Conservation (phyloP, 2,888 invertebrate species). For the Drosophila nr. perissopoda region DNA sequence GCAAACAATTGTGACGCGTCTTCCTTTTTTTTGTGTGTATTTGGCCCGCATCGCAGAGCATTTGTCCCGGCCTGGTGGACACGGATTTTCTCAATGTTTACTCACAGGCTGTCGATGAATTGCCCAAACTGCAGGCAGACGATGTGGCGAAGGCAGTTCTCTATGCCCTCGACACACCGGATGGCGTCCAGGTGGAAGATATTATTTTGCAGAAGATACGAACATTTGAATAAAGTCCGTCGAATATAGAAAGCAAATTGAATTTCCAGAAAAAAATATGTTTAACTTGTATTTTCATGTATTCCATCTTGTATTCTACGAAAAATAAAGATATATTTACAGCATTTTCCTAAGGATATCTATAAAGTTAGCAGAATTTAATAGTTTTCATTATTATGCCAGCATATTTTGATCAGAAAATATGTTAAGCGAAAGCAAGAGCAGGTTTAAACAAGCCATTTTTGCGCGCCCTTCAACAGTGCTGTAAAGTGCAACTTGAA, state of each 20-base stretch:
- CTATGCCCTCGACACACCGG: constrained; percentile 88
- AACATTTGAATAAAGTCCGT: constrained; percentile 41
- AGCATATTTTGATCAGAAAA: neutral
- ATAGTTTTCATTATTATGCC: neutral
- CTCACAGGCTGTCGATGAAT: constrained; percentile 79
- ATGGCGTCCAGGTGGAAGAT: constrained; percentile 87
- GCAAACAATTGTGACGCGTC: constrained; percentile 40
- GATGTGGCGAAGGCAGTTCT: constrained; percentile 88
- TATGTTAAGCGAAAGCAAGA: neutral
- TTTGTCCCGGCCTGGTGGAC: constrained; percentile 88
- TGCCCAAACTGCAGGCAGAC: constrained; percentile 85
- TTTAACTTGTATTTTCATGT: neutral
- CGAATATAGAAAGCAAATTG: neutral
- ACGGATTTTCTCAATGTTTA: constrained; percentile 86
- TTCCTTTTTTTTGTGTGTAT: constrained; percentile 14
- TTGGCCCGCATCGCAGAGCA: constrained; percentile 85
- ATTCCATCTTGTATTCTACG: neutral
- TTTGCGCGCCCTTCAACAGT: constrained; percentile 11
- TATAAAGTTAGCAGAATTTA: neutral
- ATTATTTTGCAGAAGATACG: constrained; percentile 83
- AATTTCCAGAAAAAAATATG: neutral
- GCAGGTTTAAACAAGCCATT: neutral
- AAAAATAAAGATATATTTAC: neutral
- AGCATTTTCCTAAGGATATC: neutral
- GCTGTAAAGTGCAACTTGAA: neutral